Base-by-base conservation (phyloP, 2,888 invertebrate species). In the Tryphoninae sp. region DNA sequence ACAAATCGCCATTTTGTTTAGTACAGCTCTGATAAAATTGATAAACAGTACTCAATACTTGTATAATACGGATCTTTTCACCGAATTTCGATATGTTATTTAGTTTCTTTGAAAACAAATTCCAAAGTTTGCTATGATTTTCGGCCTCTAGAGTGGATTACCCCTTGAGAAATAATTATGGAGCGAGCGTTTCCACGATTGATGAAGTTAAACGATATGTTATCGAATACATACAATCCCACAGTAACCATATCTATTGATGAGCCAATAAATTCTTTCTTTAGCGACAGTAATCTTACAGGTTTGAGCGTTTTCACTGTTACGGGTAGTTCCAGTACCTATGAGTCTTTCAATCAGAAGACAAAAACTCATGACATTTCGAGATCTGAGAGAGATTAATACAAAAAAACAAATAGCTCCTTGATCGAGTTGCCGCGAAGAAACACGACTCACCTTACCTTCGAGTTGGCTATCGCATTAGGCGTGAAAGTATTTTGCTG, bases 401-500 rank as follows among this genome's bases (percentile, higher is more conserved):
- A 71, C 16, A n/a, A 71, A 64, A 62, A 68, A 40, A 19, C 19
- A 33, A 45, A 51, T 72, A 76, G 67, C 76, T 72, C 73, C 58
- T 22, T 51, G 77, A 74, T 78, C 77, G 77, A 81, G 68, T 74
- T 59, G 64, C 68, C 55, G 49, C 53, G 68, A 68, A 59, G 72
- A 23, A 67, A 68, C 59, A 45, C 55, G 40, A 23, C 69, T 78
- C 59, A n/a, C 19, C 53, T 55, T 69, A 45, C 45, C 69, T 23
- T 62, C 58, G 58, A 61, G 58, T 16, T 59, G 73, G 26, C 73
- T 78, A 33, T 33, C 33, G 33, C 74, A 74, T 81, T 74, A 74
- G 81, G 81, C 77, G 81, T 78, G 81, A 81, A 81, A 81, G 81
- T 78, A 42, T 69, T 55, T 51, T 45, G 55, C 9, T 58, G 16